Conservation (phyloP, 2,888 invertebrate species). For the Lamellibrachia columna region DNA sequence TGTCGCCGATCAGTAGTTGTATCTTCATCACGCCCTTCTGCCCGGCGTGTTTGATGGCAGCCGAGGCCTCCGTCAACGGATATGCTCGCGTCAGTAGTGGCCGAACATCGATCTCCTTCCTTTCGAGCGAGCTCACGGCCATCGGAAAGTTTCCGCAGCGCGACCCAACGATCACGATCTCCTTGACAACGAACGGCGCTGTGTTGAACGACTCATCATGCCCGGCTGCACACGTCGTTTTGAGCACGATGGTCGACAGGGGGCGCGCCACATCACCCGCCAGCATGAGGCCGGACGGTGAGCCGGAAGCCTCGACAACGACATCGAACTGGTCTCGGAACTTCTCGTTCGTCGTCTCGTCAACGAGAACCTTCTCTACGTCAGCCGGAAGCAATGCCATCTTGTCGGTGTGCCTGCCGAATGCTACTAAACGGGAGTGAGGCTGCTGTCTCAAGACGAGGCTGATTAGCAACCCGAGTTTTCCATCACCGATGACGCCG, state of each 20-base stretch:
- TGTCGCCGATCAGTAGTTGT: slow-evolving; percentile 29
- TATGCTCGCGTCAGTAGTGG: slow-evolving; percentile 27
- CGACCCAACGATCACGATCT: slow-evolving; percentile 37
- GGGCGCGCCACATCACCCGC: slow-evolving; percentile 33
- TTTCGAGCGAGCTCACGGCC: slow-evolving; percentile 33
- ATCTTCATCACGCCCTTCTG: slow-evolving; percentile 35
- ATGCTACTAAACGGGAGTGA: slow-evolving; percentile 13
- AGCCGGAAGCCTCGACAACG: slow-evolving; percentile 37
- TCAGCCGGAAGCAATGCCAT: slow-evolving; percentile 26
- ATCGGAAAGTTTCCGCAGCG: slow-evolving; percentile 40
- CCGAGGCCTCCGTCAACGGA: slow-evolving; percentile 28
- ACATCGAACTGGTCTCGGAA: slow-evolving; percentile 29
- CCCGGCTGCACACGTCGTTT: slow-evolving; percentile 38
- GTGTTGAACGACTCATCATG: slow-evolving; percentile 30
- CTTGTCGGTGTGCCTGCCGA: slow-evolving; percentile 35
- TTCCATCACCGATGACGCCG: slow-evolving; percentile 41
- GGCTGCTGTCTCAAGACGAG: slow-evolving; percentile 26
- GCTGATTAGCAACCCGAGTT: slow-evolving; percentile 38
- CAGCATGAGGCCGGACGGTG: slow-evolving; percentile 33
- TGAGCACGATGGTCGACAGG: slow-evolving; percentile 39
- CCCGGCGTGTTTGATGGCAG: slow-evolving; percentile 35
- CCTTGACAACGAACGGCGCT: slow-evolving; percentile 39
- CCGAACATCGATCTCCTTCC: slow-evolving; percentile 13
- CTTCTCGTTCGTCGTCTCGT: neutral
- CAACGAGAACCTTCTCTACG: slow-evolving; percentile 22